These are phyloP conservation scores for Engraulis encrasicolus DNA, from an alignment of 2,113 vertebrate genomes.

Conservation along the genomic window DNA sequence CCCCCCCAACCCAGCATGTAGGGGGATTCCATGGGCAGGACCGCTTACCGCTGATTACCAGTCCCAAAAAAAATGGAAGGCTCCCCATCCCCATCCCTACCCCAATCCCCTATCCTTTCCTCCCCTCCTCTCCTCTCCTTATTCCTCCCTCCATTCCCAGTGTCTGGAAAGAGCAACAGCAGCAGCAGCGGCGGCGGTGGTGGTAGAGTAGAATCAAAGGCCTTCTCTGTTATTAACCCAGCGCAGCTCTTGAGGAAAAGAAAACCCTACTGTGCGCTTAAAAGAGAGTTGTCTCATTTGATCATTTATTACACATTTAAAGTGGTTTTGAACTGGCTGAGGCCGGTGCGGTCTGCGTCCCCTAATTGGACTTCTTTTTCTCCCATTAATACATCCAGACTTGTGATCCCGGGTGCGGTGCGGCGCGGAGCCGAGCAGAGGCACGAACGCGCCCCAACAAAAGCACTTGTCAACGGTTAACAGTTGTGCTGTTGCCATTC, in stretches of 20 bases:
- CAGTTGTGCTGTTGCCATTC: constrained; percentile 70
- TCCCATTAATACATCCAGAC: constrained; percentile 76
- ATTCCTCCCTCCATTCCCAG: neutral
- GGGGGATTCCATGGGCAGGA: constrained; percentile 60
- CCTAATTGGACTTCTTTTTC: constrained; percentile 73
- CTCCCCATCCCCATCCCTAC: too few species aligned
- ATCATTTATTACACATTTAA: constrained; percentile 82
- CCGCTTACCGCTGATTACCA: constrained; percentile 68
- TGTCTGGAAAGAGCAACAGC: constrained; percentile 57
- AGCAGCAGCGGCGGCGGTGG: constrained; percentile 59
- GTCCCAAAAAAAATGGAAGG: constrained; percentile 63
- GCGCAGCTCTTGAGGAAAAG: constrained; percentile 72
- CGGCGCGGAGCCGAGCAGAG: too few species aligned
- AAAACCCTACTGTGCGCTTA: constrained; percentile 74
- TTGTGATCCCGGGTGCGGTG: constrained; percentile 72
- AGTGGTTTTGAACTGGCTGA: constrained; percentile 78
- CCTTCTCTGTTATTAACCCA: constrained; percentile 73
- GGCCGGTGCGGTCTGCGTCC: constrained; percentile 69
- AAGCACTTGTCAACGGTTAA: constrained; percentile 75
- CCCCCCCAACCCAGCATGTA: constrained; percentile 24
- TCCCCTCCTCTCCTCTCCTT: neutral
- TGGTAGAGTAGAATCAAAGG: constrained; percentile 71
- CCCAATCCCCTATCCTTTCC: too few species aligned
- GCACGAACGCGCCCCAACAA: constrained; percentile 62
- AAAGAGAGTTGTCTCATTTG: constrained; percentile 77